A percentile compares a stretch with the other conserved stretches of the same genome.
Conservation (phyloP, 2,888 invertebrate genomes). For the Drosophila imparisetae region DNA sequence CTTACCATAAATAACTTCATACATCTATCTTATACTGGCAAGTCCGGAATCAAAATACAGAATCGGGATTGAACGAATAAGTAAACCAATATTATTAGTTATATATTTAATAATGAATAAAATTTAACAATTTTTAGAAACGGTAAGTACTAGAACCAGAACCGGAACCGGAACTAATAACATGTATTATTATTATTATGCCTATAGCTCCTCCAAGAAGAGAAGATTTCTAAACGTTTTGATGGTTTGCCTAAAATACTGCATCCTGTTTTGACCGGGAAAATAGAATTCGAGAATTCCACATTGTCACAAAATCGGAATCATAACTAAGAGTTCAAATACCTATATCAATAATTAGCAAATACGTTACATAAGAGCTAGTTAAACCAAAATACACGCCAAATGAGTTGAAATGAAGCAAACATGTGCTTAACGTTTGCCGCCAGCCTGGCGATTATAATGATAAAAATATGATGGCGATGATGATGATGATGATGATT, state of each 20-base stretch:
- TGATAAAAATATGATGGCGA: conserved; percentile 28
- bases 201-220: background rate
- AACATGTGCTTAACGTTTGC: conserved; percentile 14
- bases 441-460: conserved; percentile 4
- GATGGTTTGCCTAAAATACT: background rate
- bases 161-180: background rate
- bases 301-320: too few relatives aligned
- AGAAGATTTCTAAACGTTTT: background rate
- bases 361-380: too few relatives aligned
- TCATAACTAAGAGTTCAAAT: background rate
- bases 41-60: too few relatives aligned
- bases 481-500: conserved; percentile 6
- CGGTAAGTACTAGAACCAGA: too few relatives aligned
- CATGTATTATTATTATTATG: background rate
- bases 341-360: too few relatives aligned
- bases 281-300: background rate
- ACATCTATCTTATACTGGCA: background rate
- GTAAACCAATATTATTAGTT: background rate
- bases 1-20: background rate
- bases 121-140: background rate
- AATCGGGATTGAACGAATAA: background rate
- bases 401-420: background rate
- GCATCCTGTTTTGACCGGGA: background rate
- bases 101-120: background rate
- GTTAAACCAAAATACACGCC: background rate